phyloP scores from a whole-genome alignment of 2,113 vertebrate genomes.

The Phyllostomus hastatus region DNA sequence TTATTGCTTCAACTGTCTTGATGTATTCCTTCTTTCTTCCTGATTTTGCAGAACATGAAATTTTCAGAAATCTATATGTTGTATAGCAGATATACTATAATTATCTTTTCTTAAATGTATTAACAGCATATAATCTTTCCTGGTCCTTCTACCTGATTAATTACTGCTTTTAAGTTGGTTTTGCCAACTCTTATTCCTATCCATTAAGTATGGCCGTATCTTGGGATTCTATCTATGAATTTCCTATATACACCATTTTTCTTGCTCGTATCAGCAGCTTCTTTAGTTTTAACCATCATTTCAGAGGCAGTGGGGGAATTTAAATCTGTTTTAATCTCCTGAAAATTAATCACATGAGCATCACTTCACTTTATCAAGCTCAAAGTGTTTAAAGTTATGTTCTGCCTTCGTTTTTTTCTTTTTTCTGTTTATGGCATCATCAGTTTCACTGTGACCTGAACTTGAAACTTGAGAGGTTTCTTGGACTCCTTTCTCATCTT shows the following conservation, averaged over 20 bases:
- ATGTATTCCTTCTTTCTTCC: neutral
- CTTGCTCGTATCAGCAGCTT: neutral
- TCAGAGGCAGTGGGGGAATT: neutral
- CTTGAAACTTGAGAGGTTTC: conserved; percentile 54
- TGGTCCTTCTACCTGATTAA: neutral
- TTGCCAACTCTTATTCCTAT: neutral
- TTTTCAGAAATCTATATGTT: neutral
- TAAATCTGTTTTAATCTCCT: conserved; percentile 27
- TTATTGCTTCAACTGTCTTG: neutral
- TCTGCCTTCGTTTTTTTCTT: conserved; percentile 25
- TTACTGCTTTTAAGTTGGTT: neutral
- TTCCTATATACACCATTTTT: neutral
- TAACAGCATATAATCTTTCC: neutral
- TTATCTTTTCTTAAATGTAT: neutral
- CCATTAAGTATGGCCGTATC: neutral
- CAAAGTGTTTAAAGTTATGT: neutral
- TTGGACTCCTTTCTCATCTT: conserved; percentile 62
- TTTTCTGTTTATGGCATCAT: conserved; percentile 45
- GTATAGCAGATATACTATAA: neutral
- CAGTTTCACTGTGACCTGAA: conserved; percentile 45
- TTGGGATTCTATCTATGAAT: neutral
- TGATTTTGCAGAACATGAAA: neutral
- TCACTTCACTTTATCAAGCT: neutral
- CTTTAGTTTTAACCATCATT: neutral
- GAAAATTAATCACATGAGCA: neutral